These are phyloP conservation scores for Epiblema foenella DNA, from an alignment of 2,888 invertebrate genomes.

Conservation along the genomic window DNA sequence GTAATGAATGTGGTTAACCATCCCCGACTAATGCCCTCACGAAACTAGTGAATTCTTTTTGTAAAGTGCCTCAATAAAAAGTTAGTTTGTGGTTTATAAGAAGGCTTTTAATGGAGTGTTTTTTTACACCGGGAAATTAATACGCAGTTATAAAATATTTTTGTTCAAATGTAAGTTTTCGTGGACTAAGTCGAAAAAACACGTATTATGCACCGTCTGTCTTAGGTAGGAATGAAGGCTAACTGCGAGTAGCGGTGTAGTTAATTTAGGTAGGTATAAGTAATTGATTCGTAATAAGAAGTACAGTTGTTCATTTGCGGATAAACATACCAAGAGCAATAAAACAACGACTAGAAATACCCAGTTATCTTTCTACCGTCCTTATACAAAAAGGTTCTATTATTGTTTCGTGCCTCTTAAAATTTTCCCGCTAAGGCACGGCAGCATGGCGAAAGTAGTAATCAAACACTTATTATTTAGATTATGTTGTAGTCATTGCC, in stretches of 20 bases:
- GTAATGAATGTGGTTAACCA: conserved; percentile 36
- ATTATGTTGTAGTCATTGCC: conserved; percentile 17
- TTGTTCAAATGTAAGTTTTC: neutral
- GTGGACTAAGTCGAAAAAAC: neutral
- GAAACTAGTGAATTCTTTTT: conserved; percentile 36
- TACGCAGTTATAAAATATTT: neutral
- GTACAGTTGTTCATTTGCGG: neutral
- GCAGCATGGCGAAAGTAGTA: neutral
- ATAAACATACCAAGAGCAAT: neutral
- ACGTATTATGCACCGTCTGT: neutral
- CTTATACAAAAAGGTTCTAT: conserved; percentile 9
- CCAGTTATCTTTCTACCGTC: neutral
- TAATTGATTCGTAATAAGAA: neutral
- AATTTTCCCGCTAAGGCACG: neutral
- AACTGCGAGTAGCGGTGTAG: neutral
- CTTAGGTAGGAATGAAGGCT: neutral
- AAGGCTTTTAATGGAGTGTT: conserved; percentile 5
- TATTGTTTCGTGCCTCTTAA: conserved; percentile 22
- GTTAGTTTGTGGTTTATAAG: conserved; percentile 7
- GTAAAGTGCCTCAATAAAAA: conserved; percentile 18
- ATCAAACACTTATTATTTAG: conserved; percentile 19
- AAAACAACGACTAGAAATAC: no score
- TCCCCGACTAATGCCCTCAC: conserved; percentile 38
- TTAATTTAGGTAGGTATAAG: no score
- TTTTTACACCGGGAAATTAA: neutral